Conservation (phyloP, 2,888 invertebrate genomes). For the Merodon equestris region DNA sequence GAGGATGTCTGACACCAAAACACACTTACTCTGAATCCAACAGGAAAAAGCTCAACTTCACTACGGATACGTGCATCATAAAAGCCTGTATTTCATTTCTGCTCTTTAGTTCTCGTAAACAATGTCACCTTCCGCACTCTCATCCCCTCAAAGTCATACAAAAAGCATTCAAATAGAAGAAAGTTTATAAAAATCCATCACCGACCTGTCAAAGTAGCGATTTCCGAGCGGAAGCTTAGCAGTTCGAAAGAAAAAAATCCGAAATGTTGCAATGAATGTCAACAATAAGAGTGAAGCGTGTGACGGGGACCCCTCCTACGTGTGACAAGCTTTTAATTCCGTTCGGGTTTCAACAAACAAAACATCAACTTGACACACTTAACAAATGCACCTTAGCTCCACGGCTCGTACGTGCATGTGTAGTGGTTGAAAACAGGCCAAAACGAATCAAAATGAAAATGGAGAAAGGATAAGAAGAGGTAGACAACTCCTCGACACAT, state of each 20-base stretch:
- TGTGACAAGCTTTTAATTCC: conserved; percentile 56
- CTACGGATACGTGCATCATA: conserved; percentile 14
- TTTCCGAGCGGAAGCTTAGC: not conserved
- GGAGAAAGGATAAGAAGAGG: conserved; percentile 16
- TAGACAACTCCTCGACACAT: conserved; percentile 61
- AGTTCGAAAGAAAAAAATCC: conserved; percentile 19
- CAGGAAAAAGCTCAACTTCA: not conserved
- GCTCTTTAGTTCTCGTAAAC: not conserved
- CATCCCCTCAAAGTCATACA: not conserved
- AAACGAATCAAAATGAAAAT: not conserved
- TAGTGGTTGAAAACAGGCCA: conserved; percentile 31
- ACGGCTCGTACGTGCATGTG: conserved; percentile 5
- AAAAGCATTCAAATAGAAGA: conserved; percentile 2
- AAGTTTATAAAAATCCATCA: conserved; percentile 15
- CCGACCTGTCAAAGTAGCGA: conserved; percentile 55
- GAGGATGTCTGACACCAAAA: conserved; percentile 1
- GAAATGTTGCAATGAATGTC: conserved; percentile 57
- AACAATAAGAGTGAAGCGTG: conserved; percentile 22
- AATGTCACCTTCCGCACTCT: not conserved
- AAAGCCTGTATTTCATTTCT: conserved; percentile 5
- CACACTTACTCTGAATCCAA: not conserved
- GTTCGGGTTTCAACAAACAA: conserved; percentile 58
- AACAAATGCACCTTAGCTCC: conserved; percentile 50
- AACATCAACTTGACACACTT: conserved; percentile 67
- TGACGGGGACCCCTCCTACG: conserved; percentile 1